Base-by-base conservation (phyloP, 2,113 vertebrate genomes). In the Passer domesticus region DNA sequence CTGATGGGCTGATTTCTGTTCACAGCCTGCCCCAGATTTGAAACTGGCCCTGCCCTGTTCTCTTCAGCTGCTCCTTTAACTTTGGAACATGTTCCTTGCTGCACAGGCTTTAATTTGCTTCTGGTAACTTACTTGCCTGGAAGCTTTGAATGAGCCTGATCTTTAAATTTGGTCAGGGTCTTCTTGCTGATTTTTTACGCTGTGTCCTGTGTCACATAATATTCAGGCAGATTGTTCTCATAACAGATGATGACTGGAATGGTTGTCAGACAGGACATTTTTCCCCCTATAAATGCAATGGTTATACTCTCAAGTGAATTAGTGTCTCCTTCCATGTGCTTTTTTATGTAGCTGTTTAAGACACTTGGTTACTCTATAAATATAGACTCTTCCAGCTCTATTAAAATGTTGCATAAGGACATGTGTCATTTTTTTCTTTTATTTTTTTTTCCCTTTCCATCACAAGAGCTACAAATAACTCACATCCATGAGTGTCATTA, bases 301-400 rank as follows among this genome's bases (percentile, higher is more conserved):
- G 64, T 79, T 90, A 50, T 58, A 47, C 52, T 68, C 73, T 53
- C 41, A 95, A 59, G 86, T 53, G 58, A 90, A 70, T 89, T 58
- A 74, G 62, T 52, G 31, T 52, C 58, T 88, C 55, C 37, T 59
- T 90, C 63, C 15, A 21, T 63, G 66, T 81, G 72, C 59, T 67
- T 89, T 95, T 86, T 72, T 44, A 44, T 58, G 39, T 62, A 13
- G 93, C 69, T 87, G 91, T 94, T 95, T 95, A 86, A 94, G 87
- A 68, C 66, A 69, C 58, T 74, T 84, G 25, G 43, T 69, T 88
- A n/a, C 43, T 50, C 72, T 85, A 21, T 92, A 94, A 79, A 76
- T 93, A 67, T 1, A 67, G n/a, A 56, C 31, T 68, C 22, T 19
- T 90, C 62, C 60, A 64, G 28, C 37, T 90, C 59, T 53, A 16